A percentile compares a stretch with the other conserved stretches of the same genome.
phyloP scores from a whole-genome alignment of 1,140 invertebrate species.

The Ericerus pela region DNA sequence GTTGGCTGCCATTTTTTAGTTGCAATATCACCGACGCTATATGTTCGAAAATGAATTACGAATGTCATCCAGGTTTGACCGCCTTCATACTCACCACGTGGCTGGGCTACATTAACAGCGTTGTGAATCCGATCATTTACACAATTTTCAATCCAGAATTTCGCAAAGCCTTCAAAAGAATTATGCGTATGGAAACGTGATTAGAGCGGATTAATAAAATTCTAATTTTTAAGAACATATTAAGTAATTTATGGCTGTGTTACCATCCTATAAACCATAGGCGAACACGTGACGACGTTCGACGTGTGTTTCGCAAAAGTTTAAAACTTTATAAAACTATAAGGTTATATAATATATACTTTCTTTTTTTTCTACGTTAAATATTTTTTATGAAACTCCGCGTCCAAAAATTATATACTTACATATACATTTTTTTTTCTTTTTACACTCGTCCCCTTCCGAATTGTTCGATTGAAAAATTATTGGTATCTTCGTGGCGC shows the following conservation, averaged over 20 bases:
- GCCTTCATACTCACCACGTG: conserved; percentile 92
- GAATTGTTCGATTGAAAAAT: too few species aligned
- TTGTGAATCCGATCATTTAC: conserved; percentile 96
- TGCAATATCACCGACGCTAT: conserved; percentile 95
- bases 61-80: conserved; percentile 71
- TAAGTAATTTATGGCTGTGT: background rate
- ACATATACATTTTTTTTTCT: too few species aligned
- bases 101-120: conserved; percentile 98
- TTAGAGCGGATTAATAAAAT: conserved; percentile 6
- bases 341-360: too few species aligned
- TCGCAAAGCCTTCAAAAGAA: conserved; percentile 93
- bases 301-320: too few species aligned
- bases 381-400: too few species aligned
- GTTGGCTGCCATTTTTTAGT: conserved; percentile 98
- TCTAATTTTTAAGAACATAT: too few species aligned
- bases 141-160: conserved; percentile 99
- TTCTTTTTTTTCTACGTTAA: too few species aligned
- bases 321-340: too few species aligned
- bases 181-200: conserved; percentile 42
- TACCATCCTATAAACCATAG: conserved; percentile 4
- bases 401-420: too few species aligned
- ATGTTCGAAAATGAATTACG: conserved; percentile 62
- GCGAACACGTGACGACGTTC: too few species aligned
- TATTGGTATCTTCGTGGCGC: too few species aligned
- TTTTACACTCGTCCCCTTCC: too few species aligned